phyloP scores from a whole-genome alignment of 2,797 vertebrate species.

The Chrysolophus pictus region DNA sequence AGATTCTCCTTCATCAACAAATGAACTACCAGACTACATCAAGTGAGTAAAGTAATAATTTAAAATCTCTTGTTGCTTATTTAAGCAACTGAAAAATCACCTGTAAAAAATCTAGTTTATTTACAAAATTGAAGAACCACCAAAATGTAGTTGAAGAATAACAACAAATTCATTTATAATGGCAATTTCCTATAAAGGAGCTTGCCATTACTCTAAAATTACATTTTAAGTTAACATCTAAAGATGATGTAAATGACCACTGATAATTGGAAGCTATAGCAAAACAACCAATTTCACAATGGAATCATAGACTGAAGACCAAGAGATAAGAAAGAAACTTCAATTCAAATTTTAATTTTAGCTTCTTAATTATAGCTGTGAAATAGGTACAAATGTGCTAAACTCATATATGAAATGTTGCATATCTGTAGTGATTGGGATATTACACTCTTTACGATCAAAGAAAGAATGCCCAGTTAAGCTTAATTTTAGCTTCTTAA shows the following conservation, averaged over 20 bases:
- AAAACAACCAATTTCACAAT: background rate
- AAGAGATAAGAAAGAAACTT: background rate
- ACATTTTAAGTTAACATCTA: background rate
- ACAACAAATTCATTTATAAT: slow-evolving; percentile 5
- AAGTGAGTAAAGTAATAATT: slow-evolving; percentile 81
- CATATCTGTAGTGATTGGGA: background rate
- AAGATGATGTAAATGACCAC: background rate
- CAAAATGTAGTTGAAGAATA: slow-evolving; percentile 8
- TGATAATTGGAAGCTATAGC: background rate
- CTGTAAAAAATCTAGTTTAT: background rate
- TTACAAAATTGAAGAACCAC: slow-evolving; percentile 24
- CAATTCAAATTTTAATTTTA: background rate
- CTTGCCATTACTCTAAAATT: background rate
- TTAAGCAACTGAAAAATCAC: background rate
- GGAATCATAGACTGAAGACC: background rate
- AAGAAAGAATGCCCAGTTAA: background rate
- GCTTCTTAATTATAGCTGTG: background rate
- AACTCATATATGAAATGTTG: background rate
- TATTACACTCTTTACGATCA: background rate
- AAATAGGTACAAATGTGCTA: background rate
- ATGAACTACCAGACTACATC: slow-evolving; percentile 86
- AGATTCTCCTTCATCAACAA: slow-evolving; percentile 80
- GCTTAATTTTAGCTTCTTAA: background rate
- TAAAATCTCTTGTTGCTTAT: background rate
- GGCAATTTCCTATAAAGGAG: background rate